These are phyloP conservation scores for Plebejus argus DNA, from an alignment of 2,888 invertebrate genomes.

Conservation along the genomic window DNA sequence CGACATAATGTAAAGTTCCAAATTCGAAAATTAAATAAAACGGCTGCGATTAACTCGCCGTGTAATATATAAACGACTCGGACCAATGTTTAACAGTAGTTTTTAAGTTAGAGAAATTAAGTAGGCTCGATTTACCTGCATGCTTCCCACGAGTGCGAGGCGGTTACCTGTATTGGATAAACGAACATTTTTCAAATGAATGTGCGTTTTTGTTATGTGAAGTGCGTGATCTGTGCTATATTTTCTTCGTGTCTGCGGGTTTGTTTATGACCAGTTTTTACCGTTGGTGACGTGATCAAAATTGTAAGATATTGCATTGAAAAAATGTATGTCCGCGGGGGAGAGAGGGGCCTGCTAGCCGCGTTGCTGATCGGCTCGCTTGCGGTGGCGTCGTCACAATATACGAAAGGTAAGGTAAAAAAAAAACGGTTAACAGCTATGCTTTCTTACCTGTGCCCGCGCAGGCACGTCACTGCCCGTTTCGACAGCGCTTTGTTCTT, in stretches of 20 bases:
- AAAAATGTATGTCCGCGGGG: slow-evolving; percentile 67
- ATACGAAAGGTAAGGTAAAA: slow-evolving; percentile 65
- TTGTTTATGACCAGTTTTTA: slow-evolving; percentile 72
- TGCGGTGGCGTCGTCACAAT: slow-evolving; percentile 70
- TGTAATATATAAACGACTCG: slow-evolving; percentile 61
- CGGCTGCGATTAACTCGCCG: slow-evolving; percentile 55
- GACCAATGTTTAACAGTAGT: slow-evolving; percentile 61
- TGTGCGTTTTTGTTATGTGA: slow-evolving; percentile 75
- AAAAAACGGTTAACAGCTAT: slow-evolving; percentile 51
- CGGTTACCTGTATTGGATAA: slow-evolving; percentile 77
- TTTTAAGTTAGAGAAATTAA: slow-evolving; percentile 74
- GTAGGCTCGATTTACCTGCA: slow-evolving; percentile 78
- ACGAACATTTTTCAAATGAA: slow-evolving; percentile 80
- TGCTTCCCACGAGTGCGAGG: slow-evolving; percentile 73
- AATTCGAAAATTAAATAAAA: slow-evolving; percentile 63
- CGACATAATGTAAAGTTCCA: slow-evolving; percentile 78
- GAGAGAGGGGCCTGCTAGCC: slow-evolving; percentile 63
- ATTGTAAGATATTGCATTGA: slow-evolving; percentile 64
- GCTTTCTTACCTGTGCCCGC: slow-evolving; percentile 67
- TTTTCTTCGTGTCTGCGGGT: slow-evolving; percentile 65
- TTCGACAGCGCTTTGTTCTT: slow-evolving; percentile 60
- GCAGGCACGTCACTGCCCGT: slow-evolving; percentile 51
- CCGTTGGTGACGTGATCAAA: slow-evolving; percentile 66
- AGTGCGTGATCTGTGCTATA: slow-evolving; percentile 75
- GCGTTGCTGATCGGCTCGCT: slow-evolving; percentile 66